Base-by-base conservation (phyloP, 2,888 invertebrate species). In the Suillia variegata region DNA sequence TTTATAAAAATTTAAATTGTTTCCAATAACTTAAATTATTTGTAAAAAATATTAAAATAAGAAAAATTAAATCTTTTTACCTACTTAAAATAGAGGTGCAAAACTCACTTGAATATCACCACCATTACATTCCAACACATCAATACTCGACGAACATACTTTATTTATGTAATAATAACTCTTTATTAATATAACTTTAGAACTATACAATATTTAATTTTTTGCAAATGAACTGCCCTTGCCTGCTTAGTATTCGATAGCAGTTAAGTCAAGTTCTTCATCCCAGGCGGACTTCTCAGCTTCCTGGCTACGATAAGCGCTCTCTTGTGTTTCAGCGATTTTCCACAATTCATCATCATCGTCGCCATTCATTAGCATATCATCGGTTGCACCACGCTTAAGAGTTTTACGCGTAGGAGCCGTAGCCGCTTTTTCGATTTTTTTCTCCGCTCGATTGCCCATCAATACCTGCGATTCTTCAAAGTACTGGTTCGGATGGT, bases 401-500 rank as follows among this genome's bases (percentile, higher is more conserved):
- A 58, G 26, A 2, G 26, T 2, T 17, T 64, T 68, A 8, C 62
- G 56, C n/a, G n/a, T n/a, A n/a, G n/a, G n/a, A 2, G 51, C 54
- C 21, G 21, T 13, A 2, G 33, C 26, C 1, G 18, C 2, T 17
- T 48, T 53, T 55, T 59, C 65, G 12, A 42, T 21, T 31, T 54
- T 49, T 33, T 69, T 69, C 1, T 63, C 56, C 1, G 67, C 68
- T 2, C 81, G 70, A 61, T 76, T 78, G 12, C 78, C 81, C 78
- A 82, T 75, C 8, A 88, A 70, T 67, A 86, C 87, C 69, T 88
- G 87, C 73, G 92, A 94, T 74, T 94, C 93, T 70, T 90, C 88
- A 80, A 92, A 97, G 81, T 91, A 98, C 67, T 92, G 91, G 83
- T 97, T 97, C 0, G 98, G 98, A 83, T 98, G 97, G 77, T 89